Base-by-base conservation (phyloP, 2,797 vertebrate species). In the Cottoperca gobio region DNA sequence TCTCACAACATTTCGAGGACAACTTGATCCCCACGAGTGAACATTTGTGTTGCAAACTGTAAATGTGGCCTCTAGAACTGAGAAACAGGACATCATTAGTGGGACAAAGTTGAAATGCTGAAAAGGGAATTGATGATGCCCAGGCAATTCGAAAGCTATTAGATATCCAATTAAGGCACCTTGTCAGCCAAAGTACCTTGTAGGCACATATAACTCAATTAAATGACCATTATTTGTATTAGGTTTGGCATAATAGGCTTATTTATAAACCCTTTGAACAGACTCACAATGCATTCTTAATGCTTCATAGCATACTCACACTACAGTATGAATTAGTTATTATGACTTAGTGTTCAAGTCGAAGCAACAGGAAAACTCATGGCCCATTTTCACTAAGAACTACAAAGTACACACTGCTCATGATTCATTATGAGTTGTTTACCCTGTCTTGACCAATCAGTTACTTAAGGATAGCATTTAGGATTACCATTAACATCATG, bases 111-210 rank as follows among this genome's bases (percentile, higher is more conserved):
- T 70, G 35, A 33, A 74, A 76, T 23, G 24, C 49, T 58, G 50
- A 76, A 84, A 76, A 70, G 48, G 60, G 70, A 84, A 83, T 74
- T 70, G 58, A 75, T 82, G 76, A 82, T 74, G 67, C 52, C 71
- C 63, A 61, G 63, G 78, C 79, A 82, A 83, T 88, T 85, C 63
- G 84, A 84, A 88, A 83, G 69, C 85, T 52, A 86, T 86, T 85
- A 84, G 70, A 73, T 69, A 67, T 82, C 70, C 78, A 86, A 87
- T 88, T 89, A 84, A 79, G 68, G 58, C 59, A 77, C 70, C 54
- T 73, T 66, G 78, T 80, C 40, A n/a, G 61, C 40, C 63, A 59
- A 43, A 83, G 31, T 60, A 82, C 65, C 75, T 74, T 66, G 70
- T 76, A 55, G 85, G 82, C 74, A 87, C 77, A 83, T 87, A 71